Conservation (phyloP, 2,888 invertebrate species). For the Amorpha juglandis region DNA sequence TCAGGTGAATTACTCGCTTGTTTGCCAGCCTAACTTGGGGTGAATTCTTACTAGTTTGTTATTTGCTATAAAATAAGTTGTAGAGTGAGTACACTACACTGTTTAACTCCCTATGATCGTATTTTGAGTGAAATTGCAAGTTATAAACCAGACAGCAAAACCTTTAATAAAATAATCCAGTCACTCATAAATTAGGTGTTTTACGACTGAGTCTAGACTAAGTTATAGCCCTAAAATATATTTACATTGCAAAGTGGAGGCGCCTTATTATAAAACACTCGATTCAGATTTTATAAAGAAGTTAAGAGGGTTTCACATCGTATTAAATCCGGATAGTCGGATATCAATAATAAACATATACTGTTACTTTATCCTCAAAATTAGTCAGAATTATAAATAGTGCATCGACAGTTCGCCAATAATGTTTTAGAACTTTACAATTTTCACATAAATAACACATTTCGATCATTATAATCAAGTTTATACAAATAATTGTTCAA, state of each 20-base stretch:
- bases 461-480: no score
- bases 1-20: no score
- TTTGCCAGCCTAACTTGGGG: no score
- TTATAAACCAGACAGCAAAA: neutral
- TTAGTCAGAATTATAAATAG: neutral
- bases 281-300: constrained; percentile 14
- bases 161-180: neutral
- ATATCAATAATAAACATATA: neutral
- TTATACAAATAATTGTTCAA: no score
- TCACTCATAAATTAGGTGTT: constrained; percentile 14
- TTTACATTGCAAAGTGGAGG: neutral
- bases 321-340: neutral
- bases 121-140: neutral
- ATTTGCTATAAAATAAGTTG: no score
- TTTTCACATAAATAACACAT: no score
- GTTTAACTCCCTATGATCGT: no score
- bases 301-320: neutral
- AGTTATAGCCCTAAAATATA: neutral
- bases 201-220: constrained; percentile 29
- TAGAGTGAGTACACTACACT: no score
- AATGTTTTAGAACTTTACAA: no score
- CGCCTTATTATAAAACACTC: constrained; percentile 14
- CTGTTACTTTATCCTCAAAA: neutral
- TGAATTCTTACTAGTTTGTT: no score
- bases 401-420: no score